Conservation (phyloP, 2,797 vertebrate species). For the Poecilia picta region DNA sequence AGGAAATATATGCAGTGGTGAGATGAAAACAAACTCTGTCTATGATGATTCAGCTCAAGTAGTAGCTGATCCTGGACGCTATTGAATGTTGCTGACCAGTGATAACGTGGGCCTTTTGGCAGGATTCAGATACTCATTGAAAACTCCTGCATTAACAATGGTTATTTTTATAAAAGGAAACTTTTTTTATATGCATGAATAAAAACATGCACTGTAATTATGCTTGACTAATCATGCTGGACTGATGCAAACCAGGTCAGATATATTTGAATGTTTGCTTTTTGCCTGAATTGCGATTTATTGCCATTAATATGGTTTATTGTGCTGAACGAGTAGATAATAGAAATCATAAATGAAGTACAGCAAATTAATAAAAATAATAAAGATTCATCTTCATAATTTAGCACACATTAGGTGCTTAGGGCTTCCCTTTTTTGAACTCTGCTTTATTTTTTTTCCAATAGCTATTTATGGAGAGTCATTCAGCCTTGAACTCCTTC, state of each 20-base stretch:
- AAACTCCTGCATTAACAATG: background rate
- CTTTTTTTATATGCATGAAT: background rate
- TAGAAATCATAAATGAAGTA: background rate
- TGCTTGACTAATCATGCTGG: background rate
- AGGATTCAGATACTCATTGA: background rate
- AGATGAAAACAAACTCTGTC: background rate
- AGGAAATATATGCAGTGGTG: background rate
- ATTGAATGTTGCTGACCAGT: background rate
- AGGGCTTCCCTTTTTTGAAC: background rate
- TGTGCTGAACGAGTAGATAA: background rate
- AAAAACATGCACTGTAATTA: background rate
- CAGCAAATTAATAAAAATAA: background rate
- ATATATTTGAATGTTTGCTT: background rate
- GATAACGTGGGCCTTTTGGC: background rate
- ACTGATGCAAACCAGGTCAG: background rate
- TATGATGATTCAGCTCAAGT: background rate
- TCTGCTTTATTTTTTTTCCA: too few relatives aligned
- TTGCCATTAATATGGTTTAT: background rate
- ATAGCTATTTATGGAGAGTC: too few relatives aligned
- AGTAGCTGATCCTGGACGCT: background rate
- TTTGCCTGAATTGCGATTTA: background rate
- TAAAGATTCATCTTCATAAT: background rate
- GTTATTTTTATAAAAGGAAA: background rate
- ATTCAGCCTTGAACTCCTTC: background rate
- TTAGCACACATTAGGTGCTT: background rate